These are phyloP conservation scores for Leptinotarsa juncta DNA, from an alignment of 2,888 invertebrate genomes.

Conservation along the genomic window DNA sequence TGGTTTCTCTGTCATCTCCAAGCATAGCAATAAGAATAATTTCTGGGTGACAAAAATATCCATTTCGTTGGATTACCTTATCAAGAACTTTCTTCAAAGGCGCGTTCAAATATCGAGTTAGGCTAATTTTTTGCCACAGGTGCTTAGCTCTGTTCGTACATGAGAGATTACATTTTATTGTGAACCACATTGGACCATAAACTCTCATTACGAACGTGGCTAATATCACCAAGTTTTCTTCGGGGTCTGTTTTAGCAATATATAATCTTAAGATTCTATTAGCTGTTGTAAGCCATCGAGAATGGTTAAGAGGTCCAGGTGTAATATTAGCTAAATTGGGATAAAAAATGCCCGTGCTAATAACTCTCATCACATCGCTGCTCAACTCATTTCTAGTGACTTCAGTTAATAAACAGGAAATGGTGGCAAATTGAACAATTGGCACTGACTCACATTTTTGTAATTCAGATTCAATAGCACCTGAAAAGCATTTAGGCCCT, in stretches of 20 bases:
- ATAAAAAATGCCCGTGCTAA: neutral
- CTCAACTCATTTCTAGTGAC: constrained; percentile 15
- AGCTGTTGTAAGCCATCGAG: constrained; percentile 45
- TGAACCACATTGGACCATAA: constrained; percentile 51
- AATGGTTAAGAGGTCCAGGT: constrained; percentile 38
- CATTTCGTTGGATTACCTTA: constrained; percentile 13
- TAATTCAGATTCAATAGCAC: neutral
- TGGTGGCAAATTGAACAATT: neutral
- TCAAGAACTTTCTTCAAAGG: constrained; percentile 8
- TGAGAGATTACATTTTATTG: constrained; percentile 47
- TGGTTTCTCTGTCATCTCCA: neutral
- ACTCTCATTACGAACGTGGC: constrained; percentile 49
- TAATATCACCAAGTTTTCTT: constrained; percentile 8
- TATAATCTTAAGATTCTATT: constrained; percentile 45
- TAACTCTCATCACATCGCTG: constrained; percentile 18
- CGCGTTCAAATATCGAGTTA: neutral
- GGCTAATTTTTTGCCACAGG: neutral
- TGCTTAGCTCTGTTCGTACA: constrained; percentile 49
- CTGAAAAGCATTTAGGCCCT: constrained; percentile 2
- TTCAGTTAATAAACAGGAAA: neutral
- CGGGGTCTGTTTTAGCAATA: constrained; percentile 32
- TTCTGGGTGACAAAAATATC: constrained; percentile 17
- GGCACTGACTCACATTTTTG: neutral
- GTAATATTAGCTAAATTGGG: neutral
- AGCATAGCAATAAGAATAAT: constrained; percentile 23